A percentile compares a stretch with the other conserved stretches of the same genome.
phyloP scores from a whole-genome alignment of 2,113 vertebrate species.

The Corynorhinus townsendii region DNA sequence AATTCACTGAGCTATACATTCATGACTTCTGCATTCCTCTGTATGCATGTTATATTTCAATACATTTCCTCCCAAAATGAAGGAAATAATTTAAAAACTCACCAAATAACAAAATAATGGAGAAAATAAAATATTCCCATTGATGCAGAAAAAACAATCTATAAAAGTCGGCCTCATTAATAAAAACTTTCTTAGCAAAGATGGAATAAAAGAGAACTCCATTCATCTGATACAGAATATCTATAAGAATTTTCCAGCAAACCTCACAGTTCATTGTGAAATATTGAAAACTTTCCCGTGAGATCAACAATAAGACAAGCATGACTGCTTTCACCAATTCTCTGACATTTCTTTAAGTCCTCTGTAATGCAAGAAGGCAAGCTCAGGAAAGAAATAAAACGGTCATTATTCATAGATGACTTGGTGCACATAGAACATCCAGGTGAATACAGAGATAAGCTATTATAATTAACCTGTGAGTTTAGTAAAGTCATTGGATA shows the following conservation, averaged over 20 bases:
- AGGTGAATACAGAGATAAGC: background rate
- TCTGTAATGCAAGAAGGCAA: background rate
- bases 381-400: background rate
- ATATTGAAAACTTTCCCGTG: background rate
- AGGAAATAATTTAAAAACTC: slow-evolving; percentile 12
- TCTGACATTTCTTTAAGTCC: slow-evolving; percentile 1
- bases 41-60: background rate
- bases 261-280: slow-evolving; percentile 14
- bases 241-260: background rate
- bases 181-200: slow-evolving; percentile 32
- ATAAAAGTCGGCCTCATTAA: slow-evolving; percentile 26
- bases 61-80: background rate
- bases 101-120: slow-evolving; percentile 30
- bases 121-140: slow-evolving; percentile 33
- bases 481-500: background rate
- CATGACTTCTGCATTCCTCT: background rate
- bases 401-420: background rate
- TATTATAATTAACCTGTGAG: background rate
- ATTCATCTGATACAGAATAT: slow-evolving; percentile 26
- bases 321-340: background rate
- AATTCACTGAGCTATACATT: background rate
- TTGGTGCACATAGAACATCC: background rate
- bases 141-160: slow-evolving; percentile 44
- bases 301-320: slow-evolving; percentile 3
- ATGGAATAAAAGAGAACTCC: slow-evolving; percentile 34